Percentiles rank a stretch among this genome's conserved stretches.
phyloP scores from a whole-genome alignment of 2,113 vertebrate species.

The Zosterops japonicus region DNA sequence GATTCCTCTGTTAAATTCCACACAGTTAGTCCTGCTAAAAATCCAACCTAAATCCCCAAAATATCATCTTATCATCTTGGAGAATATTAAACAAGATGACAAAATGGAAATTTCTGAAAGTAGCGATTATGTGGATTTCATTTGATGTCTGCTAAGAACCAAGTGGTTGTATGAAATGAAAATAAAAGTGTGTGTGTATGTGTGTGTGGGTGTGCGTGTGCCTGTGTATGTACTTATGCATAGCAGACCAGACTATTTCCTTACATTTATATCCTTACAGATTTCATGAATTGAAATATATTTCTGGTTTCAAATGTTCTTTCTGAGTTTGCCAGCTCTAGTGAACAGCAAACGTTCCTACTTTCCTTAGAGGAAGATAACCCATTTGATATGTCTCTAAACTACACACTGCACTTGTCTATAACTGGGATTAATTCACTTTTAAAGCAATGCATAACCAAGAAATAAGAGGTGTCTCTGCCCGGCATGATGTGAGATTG shows the following conservation, averaged over 20 bases:
- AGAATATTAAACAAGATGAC: background rate
- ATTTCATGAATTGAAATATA: background rate
- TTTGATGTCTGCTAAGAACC: background rate
- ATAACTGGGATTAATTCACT: background rate
- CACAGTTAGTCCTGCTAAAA: background rate
- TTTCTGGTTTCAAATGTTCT: background rate
- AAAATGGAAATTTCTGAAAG: background rate
- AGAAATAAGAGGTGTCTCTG: background rate
- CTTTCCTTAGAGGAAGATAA: background rate
- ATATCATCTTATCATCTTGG: background rate
- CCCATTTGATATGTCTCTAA: background rate
- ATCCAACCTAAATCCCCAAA: background rate
- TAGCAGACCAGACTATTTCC: background rate
- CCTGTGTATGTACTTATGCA: background rate
- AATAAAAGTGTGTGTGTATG: background rate
- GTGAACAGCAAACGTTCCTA: background rate
- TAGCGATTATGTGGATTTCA: background rate
- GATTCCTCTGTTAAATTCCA: background rate
- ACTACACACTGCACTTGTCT: background rate
- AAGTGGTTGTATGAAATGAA: background rate
- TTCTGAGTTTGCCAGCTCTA: background rate
- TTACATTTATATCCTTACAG: background rate
- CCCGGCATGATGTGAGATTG: background rate
- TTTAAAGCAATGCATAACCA: background rate
- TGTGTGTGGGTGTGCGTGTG: rapidly evolving